phyloP scores from a whole-genome alignment of 92 coral and sea anemone genomes.

The Epizoanthus rinbou region DNA sequence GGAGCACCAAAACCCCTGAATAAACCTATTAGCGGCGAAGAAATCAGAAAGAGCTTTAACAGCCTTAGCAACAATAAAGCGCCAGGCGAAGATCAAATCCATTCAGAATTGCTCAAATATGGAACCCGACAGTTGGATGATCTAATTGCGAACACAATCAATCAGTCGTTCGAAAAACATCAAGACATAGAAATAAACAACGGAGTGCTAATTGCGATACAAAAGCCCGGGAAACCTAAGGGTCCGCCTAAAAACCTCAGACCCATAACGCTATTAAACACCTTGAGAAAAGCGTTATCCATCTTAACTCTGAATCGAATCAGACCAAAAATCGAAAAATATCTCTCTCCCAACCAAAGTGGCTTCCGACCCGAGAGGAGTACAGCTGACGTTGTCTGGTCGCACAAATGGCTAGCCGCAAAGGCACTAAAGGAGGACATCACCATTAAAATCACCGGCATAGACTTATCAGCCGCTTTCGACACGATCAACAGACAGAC shows the following conservation, averaged over 20 bases:
- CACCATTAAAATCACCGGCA: slow-evolving; percentile 24
- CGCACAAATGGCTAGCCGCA: slow-evolving; percentile 22
- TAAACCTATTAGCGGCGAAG: background rate
- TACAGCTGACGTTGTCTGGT: slow-evolving; percentile 22
- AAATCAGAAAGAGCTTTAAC: background rate
- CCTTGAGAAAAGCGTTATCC: slow-evolving; percentile 24
- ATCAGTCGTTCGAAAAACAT: slow-evolving; percentile 14
- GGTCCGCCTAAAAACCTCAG: slow-evolving; percentile 17
- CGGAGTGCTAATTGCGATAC: slow-evolving; percentile 1
- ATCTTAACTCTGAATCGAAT: slow-evolving; percentile 16
- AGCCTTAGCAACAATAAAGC: slow-evolving; percentile 5
- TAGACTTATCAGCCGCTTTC: slow-evolving; percentile 24
- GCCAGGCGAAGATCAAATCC: slow-evolving; percentile 4
- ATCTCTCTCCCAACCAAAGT: slow-evolving; percentile 24
- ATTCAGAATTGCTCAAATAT: background rate
- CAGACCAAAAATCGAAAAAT: slow-evolving; percentile 22
- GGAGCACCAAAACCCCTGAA: slow-evolving; percentile 23
- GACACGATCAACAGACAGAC: slow-evolving; percentile 20
- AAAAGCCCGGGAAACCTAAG: slow-evolving; percentile 9
- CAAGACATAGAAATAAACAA: slow-evolving; percentile 11
- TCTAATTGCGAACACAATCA: slow-evolving; percentile 5
- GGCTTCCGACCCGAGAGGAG: slow-evolving; percentile 27
- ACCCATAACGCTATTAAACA: slow-evolving; percentile 20
- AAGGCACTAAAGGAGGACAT: slow-evolving; percentile 20
- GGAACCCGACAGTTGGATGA: slow-evolving; percentile 2